phyloP scores from a whole-genome alignment of 2,888 invertebrate genomes.

The Gerris lacustris region DNA sequence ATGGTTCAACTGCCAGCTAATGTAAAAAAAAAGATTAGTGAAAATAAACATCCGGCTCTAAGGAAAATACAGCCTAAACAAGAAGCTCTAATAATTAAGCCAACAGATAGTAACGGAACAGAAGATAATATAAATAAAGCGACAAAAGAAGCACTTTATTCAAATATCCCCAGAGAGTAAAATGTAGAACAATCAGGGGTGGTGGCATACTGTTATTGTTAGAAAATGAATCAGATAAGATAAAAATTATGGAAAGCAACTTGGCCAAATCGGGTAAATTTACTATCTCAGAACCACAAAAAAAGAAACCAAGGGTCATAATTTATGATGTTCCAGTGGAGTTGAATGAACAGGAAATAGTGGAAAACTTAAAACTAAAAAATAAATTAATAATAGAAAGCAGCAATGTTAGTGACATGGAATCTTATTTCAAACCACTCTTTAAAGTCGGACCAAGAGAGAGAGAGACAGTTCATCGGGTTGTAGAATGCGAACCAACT shows the following conservation, averaged over 20 bases:
- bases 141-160: not conserved
- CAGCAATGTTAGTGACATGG: not conserved
- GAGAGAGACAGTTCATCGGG: not conserved
- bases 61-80: no score
- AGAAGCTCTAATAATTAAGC: not conserved
- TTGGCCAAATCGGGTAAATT: not conserved
- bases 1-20: no score
- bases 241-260: not conserved
- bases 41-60: no score
- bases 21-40: no score
- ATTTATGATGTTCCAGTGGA: not conserved
- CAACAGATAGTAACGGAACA: not conserved
- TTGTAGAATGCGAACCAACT: not conserved
- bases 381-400: not conserved
- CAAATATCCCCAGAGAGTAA: not conserved
- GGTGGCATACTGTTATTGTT: not conserved
- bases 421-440: not conserved
- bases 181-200: not conserved
- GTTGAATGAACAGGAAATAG: not conserved
- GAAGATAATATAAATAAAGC: not conserved
- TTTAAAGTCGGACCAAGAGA: not conserved
- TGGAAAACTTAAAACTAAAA: not conserved
- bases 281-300: not conserved
- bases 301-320: not conserved
- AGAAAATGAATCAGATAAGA: not conserved